Percentiles rank a stretch among this genome's conserved stretches.
Evolutionary conservation across 2,797 vertebrate genomes (phyloP).

Genomic region (Oryzias sinensis): DNA sequence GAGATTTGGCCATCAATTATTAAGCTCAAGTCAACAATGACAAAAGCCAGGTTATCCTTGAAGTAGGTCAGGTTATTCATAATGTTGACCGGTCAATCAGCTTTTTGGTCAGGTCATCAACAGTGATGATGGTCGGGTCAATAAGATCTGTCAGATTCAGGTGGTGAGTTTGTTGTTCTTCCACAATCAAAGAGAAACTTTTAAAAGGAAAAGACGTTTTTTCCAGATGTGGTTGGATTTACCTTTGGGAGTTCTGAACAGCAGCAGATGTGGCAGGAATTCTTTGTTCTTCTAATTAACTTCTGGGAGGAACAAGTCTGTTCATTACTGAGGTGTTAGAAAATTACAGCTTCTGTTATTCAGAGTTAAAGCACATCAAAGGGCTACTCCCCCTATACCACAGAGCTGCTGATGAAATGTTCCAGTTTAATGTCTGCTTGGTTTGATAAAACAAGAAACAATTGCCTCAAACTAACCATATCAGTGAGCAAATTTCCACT

Average conservation of each 20-base stretch:
- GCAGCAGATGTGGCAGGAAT: background rate
- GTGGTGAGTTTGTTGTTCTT: background rate
- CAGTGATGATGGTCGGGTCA: no score
- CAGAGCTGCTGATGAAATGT: background rate
- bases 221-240: background rate
- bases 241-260: background rate
- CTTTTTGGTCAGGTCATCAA: no score
- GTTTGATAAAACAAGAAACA: background rate
- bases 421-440: background rate
- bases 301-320: conserved; percentile 13
- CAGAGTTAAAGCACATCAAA: conserved; percentile 1
- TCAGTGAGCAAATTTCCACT: no score
- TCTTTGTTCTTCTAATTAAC: conserved; percentile 26
- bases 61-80: no score
- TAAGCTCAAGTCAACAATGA: no score
- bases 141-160: no score
- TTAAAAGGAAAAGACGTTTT: background rate
- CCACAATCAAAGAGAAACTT: background rate
- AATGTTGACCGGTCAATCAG: no score
- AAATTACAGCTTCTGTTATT: conserved; percentile 7
- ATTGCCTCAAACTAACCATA: no score
- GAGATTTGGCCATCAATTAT: no score
- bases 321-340: background rate
- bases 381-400: background rate
- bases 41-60: no score